Evolutionary conservation across 2,797 vertebrate genomes (phyloP).

Genomic region (Hephaestus fuliginosus): DNA sequence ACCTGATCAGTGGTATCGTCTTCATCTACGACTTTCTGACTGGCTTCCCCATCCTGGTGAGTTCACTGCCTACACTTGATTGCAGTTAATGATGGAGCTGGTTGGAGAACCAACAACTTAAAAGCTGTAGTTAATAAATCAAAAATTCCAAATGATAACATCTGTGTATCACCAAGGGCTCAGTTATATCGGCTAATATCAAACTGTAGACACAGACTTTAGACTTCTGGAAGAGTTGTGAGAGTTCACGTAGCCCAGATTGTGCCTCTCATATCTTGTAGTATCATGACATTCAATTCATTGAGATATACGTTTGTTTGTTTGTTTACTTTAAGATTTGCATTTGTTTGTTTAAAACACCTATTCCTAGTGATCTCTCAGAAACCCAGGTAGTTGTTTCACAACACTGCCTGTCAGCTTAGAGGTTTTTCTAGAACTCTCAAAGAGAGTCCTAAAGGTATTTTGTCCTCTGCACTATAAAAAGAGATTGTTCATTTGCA

Average conservation of each 20-base stretch:
- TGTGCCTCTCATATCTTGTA: background rate
- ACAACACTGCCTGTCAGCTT: background rate
- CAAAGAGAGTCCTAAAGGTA: background rate
- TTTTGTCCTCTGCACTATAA: background rate
- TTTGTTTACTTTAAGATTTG: background rate
- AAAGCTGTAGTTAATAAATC: background rate
- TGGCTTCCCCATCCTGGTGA: conserved; percentile 94
- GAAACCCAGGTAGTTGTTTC: background rate
- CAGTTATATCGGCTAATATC: background rate
- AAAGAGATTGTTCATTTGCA: background rate
- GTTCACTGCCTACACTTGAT: conserved; percentile 51
- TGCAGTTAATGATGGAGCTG: background rate
- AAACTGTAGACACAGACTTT: background rate
- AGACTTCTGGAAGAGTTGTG: conserved; percentile 4
- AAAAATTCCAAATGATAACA: background rate
- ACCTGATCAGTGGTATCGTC: conserved; percentile 93
- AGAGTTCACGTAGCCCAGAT: background rate
- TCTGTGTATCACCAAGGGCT: background rate
- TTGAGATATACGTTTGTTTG: background rate
- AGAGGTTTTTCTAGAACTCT: conserved; percentile 7
- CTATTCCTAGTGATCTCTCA: background rate
- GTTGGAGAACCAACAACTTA: background rate
- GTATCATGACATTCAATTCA: background rate
- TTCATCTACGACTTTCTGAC: conserved; percentile 95
- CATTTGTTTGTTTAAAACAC: background rate